These are phyloP conservation scores for Stenchaetothrips biformis DNA, from an alignment of 2,888 invertebrate genomes.

Conservation along the genomic window DNA sequence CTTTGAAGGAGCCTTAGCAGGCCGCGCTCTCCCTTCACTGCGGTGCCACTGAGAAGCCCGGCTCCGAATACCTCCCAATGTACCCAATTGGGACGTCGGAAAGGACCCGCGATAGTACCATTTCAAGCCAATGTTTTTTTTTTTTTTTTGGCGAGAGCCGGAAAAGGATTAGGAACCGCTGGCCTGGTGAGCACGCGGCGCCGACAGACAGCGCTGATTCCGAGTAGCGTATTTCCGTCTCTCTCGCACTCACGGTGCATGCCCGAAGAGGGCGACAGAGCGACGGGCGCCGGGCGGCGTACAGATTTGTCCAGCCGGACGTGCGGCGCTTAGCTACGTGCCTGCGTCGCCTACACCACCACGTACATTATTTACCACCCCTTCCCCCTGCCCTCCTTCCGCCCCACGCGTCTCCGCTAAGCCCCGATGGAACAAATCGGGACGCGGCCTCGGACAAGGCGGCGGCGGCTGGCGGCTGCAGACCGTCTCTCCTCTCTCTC, in stretches of 20 bases:
- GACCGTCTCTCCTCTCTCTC: background rate
- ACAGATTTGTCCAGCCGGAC: slow-evolving; percentile 18
- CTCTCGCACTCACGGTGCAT: background rate
- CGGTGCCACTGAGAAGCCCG: too few species aligned
- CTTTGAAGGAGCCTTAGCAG: too few species aligned
- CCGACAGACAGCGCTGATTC: too few species aligned
- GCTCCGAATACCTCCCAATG: too few species aligned
- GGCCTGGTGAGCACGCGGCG: too few species aligned
- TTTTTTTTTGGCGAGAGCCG: too few species aligned
- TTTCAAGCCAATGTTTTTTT: too few species aligned
- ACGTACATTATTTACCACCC: slow-evolving; percentile 4
- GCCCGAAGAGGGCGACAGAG: background rate
- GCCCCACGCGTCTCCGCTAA: background rate
- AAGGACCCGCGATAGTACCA: too few species aligned
- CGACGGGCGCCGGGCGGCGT: background rate
- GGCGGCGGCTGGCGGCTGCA: background rate
- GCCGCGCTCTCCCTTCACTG: too few species aligned
- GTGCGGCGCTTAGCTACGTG: slow-evolving; percentile 12
- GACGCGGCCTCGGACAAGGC: background rate
- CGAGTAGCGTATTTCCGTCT: background rate
- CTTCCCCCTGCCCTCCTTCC: too few species aligned
- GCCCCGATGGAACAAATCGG: background rate
- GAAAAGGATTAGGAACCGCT: too few species aligned
- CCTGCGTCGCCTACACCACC: background rate
- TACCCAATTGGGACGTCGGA: too few species aligned